Base-by-base conservation (phyloP, 2,113 vertebrate genomes). In the Dasyornis broadbenti region DNA sequence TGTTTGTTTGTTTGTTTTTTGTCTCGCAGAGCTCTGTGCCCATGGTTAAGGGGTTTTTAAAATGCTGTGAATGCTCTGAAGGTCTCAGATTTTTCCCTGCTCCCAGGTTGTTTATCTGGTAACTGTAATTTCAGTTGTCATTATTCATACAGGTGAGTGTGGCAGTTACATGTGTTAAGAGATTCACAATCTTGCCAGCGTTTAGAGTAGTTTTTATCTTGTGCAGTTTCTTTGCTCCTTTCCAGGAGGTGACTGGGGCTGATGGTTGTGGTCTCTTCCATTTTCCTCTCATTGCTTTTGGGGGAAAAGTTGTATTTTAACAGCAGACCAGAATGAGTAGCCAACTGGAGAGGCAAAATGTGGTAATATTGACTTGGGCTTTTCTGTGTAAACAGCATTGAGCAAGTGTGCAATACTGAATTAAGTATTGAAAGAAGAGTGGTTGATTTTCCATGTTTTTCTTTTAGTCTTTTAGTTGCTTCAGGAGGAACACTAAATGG, bases 91-190 rank as follows among this genome's bases (percentile, higher is more conserved):
- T 47, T 49, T 76, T 39, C 13, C 19, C 6, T 65, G 27, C 15
- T 61, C 10, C 4, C 5, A 4, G 20, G 14, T 8, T 81, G 30
- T 31, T 72, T 63, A 13, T 13, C n/a, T 75, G 30, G 10, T 72
- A 44, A 15, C 27, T 66, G 7, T 18, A 13, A 47, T 42, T 68
- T 69, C 10, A 24, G 0, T 12, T 52, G 23, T 70, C 4, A 3
- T 30, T 2, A 0, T 23, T 11, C 15, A 33, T 14, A 0, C 0
- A 12, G 21, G 57, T 39, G 47, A 28, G 4, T 1, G 8, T 23
- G 56, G 56, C 8, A 12, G 65, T 24, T 54, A 49, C 0, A 5
- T 0, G 7, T 15, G 9, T 79, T 59, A 40, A 40, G 6, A 28
- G 52, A 9, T 14, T 45, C 6, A 24, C 17, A 9, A 0, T 15